These are phyloP conservation scores for Conus betulinus DNA, from an alignment of 1,140 invertebrate genomes.

Conservation along the genomic window DNA sequence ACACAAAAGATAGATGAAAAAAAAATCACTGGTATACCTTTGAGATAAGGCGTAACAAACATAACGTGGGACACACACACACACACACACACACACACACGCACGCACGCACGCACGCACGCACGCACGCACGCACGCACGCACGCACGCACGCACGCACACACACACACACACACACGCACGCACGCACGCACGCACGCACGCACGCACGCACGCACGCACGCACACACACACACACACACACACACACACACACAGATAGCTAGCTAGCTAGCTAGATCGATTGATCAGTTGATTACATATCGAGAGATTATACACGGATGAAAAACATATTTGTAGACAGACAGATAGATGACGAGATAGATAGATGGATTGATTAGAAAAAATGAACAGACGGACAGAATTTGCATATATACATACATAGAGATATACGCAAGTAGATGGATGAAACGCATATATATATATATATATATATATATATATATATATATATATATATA, in stretches of 20 bases:
- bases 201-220: background rate
- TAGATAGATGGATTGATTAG: too few species aligned
- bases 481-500: too few species aligned
- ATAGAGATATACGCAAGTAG: background rate
- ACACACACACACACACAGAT: background rate
- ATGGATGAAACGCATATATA: background rate
- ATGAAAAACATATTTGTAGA: too few species aligned
- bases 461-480: too few species aligned
- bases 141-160: slow-evolving; percentile 8
- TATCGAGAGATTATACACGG: too few species aligned
- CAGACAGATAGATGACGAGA: too few species aligned
- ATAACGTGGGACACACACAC: background rate
- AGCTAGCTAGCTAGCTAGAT: background rate
- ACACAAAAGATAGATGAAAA: too few species aligned
- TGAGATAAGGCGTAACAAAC: too few species aligned
- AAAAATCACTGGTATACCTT: too few species aligned
- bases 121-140: slow-evolving; percentile 13
- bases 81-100: background rate
- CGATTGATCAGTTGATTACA: too few species aligned
- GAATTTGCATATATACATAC: background rate
- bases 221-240: too few species aligned
- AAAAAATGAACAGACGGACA: background rate
- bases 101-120: background rate
- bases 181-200: background rate
- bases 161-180: slow-evolving; percentile 25